Evolutionary conservation across 2,113 vertebrate genomes (phyloP).

Genomic region (Rhea americana): DNA sequence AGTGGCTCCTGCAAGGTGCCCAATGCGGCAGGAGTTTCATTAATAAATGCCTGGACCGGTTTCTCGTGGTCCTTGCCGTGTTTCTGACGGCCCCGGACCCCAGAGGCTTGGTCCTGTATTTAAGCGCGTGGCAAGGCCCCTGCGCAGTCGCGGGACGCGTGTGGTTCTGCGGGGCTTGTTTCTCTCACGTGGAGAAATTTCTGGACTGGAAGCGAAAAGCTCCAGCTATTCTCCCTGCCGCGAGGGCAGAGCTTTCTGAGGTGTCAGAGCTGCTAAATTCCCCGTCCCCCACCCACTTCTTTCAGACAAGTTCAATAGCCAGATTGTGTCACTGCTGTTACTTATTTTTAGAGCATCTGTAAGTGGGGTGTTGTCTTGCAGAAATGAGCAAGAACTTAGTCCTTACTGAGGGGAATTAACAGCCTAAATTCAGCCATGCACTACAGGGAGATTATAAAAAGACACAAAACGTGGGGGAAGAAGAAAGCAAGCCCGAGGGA

Average conservation of each 20-base stretch:
- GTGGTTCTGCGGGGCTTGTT: background rate
- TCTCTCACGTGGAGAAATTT: background rate
- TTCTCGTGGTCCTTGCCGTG: rapidly evolving
- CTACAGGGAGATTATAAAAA: background rate
- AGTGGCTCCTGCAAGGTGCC: background rate
- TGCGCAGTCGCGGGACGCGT: background rate
- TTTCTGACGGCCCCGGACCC: background rate
- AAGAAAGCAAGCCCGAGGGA: background rate
- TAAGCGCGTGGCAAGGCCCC: background rate
- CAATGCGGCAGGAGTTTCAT: background rate
- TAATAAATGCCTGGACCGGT: background rate
- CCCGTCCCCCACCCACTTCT: background rate
- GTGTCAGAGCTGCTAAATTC: background rate
- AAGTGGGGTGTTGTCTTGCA: background rate
- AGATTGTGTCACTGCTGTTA: background rate
- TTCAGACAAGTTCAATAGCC: background rate
- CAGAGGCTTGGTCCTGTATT: background rate
- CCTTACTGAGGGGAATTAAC: background rate
- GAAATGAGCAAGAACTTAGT: background rate
- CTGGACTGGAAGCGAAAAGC: background rate
- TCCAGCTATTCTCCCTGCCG: background rate
- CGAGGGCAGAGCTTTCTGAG: background rate
- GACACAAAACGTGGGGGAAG: background rate
- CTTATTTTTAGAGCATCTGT: background rate
- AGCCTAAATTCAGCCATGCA: background rate